Base-by-base conservation (phyloP, 2,888 invertebrate species). In the Mythimna albipuncta region DNA sequence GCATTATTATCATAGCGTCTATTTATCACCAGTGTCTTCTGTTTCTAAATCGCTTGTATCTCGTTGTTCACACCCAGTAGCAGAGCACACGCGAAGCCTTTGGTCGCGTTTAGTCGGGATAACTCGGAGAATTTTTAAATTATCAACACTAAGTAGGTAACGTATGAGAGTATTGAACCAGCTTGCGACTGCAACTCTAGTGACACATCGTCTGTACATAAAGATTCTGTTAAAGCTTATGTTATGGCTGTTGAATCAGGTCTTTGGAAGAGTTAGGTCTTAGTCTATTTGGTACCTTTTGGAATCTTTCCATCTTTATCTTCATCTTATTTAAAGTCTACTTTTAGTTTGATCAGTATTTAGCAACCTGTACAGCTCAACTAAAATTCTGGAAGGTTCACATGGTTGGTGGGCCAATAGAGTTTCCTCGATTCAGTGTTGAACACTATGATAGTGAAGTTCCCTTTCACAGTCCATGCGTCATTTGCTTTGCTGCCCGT, bases 91-190 rank as follows among this genome's bases (percentile, higher is more conserved):
- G 72, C 72, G 74, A 82, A 79, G 72, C 73, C 75, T 71, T 67
- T 79, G 76, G 70, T 78, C 81, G 82, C 81, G 81, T 83, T 87
- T 85, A 89, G 84, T 83, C 75, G 79, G 77, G 83, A 82, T 87
- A 87, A 86, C 87, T 87, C 79, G 58, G 73, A 82, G 87, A 88
- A 87, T 89, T 89, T 89, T 89, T 81, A 85, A 87, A 87, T 87
- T 87, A 87, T 87, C 88, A 76, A 84, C 84, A 81, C 85, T 86
- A 86, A 88, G 85, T 86, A 81, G 70, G 73, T 80, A 82, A 86
- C 64, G 54, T 85, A 87, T 82, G 84, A 69, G 86, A 66, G 63
- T 84, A 81, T 83, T 86, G 85, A 83, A 84, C 86, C 64, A 65
- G 72, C 72, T 75, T 72, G 69, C 65, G 55, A 70, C 78, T 84